A percentile compares a stretch with the other conserved stretches of the same genome.
phyloP scores from a whole-genome alignment of 2,113 vertebrate genomes.

The Pica pica region DNA sequence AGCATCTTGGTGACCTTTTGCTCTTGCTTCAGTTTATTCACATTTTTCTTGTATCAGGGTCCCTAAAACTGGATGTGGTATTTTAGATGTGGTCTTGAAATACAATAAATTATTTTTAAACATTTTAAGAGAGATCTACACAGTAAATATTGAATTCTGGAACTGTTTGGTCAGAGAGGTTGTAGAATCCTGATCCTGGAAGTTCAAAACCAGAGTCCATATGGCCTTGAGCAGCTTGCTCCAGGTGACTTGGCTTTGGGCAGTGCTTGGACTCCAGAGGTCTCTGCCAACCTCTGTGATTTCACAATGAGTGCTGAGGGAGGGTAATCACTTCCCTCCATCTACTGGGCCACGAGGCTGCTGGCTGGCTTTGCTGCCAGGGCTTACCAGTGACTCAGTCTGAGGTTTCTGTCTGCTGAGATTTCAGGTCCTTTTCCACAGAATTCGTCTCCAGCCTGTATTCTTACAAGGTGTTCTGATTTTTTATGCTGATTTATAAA shows the following conservation, averaged over 20 bases:
- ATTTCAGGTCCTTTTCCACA: background rate
- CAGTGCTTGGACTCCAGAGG: background rate
- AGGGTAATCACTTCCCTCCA: background rate
- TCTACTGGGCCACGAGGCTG: background rate
- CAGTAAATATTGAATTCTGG: background rate
- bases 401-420: background rate
- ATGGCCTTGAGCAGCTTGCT: background rate
- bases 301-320: background rate
- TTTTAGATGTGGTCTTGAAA: background rate
- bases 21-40: background rate
- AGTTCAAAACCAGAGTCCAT: background rate
- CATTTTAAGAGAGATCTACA: background rate
- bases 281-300: background rate
- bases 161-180: background rate
- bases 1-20: background rate
- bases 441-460: background rate
- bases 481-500: background rate
- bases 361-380: background rate
- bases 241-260: background rate
- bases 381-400: background rate
- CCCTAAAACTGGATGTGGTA: background rate
- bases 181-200: background rate
- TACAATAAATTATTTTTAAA: background rate
- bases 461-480: background rate
- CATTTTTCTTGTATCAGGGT: background rate